Percentiles rank a stretch among this genome's conserved stretches.
Evolutionary conservation across 1,140 invertebrate species (phyloP).

Genomic region (Nebria ingens): DNA sequence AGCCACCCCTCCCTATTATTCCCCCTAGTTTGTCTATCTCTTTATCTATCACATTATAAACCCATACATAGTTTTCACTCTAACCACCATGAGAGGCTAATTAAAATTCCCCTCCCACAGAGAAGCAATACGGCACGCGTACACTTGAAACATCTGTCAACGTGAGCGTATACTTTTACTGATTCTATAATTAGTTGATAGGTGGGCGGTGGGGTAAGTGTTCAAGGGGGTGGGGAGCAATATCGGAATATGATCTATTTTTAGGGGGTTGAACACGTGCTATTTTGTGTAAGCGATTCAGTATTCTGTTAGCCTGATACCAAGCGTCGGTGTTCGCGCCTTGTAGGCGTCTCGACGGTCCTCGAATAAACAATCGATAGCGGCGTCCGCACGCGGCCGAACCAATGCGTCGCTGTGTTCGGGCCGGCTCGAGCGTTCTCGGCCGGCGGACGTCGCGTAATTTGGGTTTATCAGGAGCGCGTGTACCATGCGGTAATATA

Average conservation of each 20-base stretch:
- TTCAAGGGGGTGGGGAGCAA: background rate
- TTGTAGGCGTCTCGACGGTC: background rate
- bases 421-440: background rate
- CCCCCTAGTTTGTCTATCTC: too few relatives aligned
- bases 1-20: too few relatives aligned
- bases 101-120: too few relatives aligned
- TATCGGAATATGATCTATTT: conserved; percentile 18
- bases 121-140: too few relatives aligned
- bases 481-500: too few relatives aligned
- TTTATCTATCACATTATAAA: too few relatives aligned
- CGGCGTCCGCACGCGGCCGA: background rate
- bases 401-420: background rate
- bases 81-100: too few relatives aligned
- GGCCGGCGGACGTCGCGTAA: background rate
- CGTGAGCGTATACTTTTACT: conserved; percentile 12
- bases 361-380: background rate
- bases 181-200: background rate
- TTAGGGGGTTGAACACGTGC: conserved; percentile 18
- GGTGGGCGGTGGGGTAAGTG: background rate
- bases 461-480: too few relatives aligned
- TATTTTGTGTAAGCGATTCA: background rate
- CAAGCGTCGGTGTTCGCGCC: conserved; percentile 19
- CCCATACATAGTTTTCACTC: too few relatives aligned
- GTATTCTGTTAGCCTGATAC: conserved; percentile 18
- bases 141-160: too few relatives aligned